Percentiles rank a stretch among this genome's conserved stretches.
phyloP scores from a whole-genome alignment of 2,888 invertebrate species.

The Arrhopalites spinosus region DNA sequence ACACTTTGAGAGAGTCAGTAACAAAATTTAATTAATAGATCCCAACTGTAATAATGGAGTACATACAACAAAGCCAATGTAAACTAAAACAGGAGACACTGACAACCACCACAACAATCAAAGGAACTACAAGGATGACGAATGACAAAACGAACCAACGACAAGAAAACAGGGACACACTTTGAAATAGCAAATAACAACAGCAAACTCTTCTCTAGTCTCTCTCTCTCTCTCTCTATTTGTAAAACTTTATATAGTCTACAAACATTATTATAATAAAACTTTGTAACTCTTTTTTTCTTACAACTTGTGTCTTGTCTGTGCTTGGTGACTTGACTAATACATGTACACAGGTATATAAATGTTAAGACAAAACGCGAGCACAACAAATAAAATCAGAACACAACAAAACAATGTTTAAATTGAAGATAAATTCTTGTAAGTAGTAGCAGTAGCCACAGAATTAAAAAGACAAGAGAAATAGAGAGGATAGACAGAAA shows the following conservation, averaged over 20 bases:
- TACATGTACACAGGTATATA: neutral
- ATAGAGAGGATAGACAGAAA: neutral
- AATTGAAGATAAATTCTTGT: neutral
- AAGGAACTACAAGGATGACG: constrained; percentile 31
- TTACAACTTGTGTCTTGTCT: neutral
- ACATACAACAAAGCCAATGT: constrained; percentile 9
- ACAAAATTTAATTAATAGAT: constrained; percentile 11
- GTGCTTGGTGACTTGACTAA: neutral
- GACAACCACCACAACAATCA: constrained; percentile 17
- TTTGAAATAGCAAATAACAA: neutral
- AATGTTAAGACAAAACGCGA: neutral
- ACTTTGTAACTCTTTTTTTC: neutral
- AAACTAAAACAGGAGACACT: constrained; percentile 3
- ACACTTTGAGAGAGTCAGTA: neutral
- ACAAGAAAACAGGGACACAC: neutral
- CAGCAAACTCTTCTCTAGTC: neutral
- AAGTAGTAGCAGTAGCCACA: neutral
- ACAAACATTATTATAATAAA: neutral
- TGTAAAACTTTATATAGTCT: too few relatives aligned
- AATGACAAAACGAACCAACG: constrained; percentile 21
- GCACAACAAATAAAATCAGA: constrained; percentile 8
- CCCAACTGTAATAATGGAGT: constrained; percentile 5
- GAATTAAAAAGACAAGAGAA: neutral
- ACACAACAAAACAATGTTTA: constrained; percentile 5
- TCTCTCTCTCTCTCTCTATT: neutral